Conservation (phyloP, 2,888 invertebrate genomes). For the Mesoligia furuncula region DNA sequence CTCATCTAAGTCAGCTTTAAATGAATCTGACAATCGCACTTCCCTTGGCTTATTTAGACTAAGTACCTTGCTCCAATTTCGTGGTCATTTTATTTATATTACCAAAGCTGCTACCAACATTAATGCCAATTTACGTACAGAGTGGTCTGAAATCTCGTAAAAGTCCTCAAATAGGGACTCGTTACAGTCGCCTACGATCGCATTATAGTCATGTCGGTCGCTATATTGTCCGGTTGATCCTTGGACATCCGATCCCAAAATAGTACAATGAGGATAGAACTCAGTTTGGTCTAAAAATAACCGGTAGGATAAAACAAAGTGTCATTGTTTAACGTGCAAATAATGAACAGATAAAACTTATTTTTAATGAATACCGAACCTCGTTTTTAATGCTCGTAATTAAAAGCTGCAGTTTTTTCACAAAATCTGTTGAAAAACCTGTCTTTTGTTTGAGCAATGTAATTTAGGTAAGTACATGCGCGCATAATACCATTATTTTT, state of each 20-base stretch:
- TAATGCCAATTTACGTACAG: constrained; percentile 18
- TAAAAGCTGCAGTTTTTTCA: neutral
- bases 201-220: constrained; percentile 51
- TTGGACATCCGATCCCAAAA: constrained; percentile 59
- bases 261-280: constrained; percentile 58
- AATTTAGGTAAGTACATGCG: neutral
- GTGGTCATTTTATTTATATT: constrained; percentile 49
- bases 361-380: constrained; percentile 20
- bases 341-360: constrained; percentile 16
- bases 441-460: constrained; percentile 5
- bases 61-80: constrained; percentile 44
- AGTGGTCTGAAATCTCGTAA: constrained; percentile 38
- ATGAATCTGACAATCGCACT: constrained; percentile 31
- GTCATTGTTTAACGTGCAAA: constrained; percentile 42
- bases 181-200: constrained; percentile 51
- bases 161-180: constrained; percentile 38
- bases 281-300: constrained; percentile 45
- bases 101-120: constrained; percentile 17
- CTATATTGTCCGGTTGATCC: constrained; percentile 54
- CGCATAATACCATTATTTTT: constrained; percentile 8
- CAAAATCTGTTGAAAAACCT: neutral
- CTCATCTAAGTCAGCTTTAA: constrained; percentile 21
- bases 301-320: constrained; percentile 38
- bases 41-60: constrained; percentile 38
- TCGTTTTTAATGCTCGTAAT: neutral